These are phyloP conservation scores for Eudyptes chrysolophus DNA, from an alignment of 2,113 vertebrate species.

Conservation along the genomic window DNA sequence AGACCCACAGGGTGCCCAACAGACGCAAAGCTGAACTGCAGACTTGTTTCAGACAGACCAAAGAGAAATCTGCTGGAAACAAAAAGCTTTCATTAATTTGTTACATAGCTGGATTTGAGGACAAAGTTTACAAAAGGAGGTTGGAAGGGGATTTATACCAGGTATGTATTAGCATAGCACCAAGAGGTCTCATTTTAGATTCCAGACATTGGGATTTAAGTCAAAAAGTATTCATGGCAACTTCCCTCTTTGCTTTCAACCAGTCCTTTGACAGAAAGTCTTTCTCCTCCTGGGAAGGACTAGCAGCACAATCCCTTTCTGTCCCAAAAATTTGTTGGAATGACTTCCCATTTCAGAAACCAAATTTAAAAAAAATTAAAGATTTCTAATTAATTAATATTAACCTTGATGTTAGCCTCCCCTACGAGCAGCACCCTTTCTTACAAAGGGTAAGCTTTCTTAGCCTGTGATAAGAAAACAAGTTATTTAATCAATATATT, in stretches of 20 bases:
- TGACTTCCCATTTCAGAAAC: background rate
- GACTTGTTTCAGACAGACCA: background rate
- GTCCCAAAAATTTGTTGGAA: background rate
- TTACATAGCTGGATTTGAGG: background rate
- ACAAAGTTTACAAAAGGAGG: background rate
- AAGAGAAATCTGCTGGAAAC: background rate
- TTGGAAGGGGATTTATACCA: background rate
- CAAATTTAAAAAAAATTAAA: background rate
- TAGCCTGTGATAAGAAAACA: constrained; percentile 16
- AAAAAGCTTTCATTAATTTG: background rate
- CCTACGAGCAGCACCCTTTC: background rate
- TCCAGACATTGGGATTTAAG: background rate
- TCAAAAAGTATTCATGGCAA: background rate
- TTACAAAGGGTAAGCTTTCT: background rate
- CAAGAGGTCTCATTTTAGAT: background rate
- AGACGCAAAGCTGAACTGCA: background rate
- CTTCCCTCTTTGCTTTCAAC: background rate
- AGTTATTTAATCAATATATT: constrained; percentile 44
- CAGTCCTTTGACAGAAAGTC: background rate
- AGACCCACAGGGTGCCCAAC: fast-evolving
- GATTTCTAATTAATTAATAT: background rate
- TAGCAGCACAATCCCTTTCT: background rate
- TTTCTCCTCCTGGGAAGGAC: background rate
- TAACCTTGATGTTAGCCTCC: background rate
- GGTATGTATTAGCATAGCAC: background rate